Percentiles rank a stretch among this genome's conserved stretches.
These are phyloP conservation scores for Symphodus melops DNA, from an alignment of 2,113 vertebrate genomes.

Conservation along the genomic window DNA sequence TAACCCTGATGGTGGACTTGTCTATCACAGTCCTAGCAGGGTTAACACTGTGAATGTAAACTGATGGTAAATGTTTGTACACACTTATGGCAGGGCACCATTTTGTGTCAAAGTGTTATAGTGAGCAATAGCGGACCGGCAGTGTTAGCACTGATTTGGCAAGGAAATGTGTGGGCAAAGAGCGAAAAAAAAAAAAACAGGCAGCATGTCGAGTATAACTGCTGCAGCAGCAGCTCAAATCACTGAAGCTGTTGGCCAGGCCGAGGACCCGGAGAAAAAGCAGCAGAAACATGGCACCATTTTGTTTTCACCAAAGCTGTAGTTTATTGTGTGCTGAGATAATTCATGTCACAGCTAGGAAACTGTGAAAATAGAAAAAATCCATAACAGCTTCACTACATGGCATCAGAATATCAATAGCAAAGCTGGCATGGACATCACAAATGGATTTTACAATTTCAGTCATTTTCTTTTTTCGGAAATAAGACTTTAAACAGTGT, in stretches of 20 bases:
- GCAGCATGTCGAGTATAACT: constrained; percentile 21
- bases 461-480: too few relatives aligned
- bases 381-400: neutral
- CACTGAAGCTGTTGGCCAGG: neutral
- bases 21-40: constrained; percentile 17
- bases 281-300: constrained; percentile 24
- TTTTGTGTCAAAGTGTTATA: constrained; percentile 45
- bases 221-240: constrained; percentile 16
- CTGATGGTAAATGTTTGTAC: constrained; percentile 47
- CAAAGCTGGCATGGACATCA: too few relatives aligned
- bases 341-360: constrained; percentile 21
- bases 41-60: constrained; percentile 18
- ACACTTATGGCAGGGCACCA: constrained; percentile 7
- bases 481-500: too few relatives aligned
- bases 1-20: neutral
- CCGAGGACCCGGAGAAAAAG: constrained; percentile 7
- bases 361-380: constrained; percentile 5
- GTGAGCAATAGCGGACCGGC: neutral
- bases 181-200: neutral
- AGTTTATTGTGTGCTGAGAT: constrained; percentile 4
- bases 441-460: too few relatives aligned
- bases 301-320: constrained; percentile 29
- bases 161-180: constrained; percentile 35
- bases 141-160: constrained; percentile 22
- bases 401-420: neutral